Evolutionary conservation across 1,140 invertebrate genomes (phyloP), one percentile per base, ranked within the genome.

Genomic region (Cotesia typhae): DNA sequence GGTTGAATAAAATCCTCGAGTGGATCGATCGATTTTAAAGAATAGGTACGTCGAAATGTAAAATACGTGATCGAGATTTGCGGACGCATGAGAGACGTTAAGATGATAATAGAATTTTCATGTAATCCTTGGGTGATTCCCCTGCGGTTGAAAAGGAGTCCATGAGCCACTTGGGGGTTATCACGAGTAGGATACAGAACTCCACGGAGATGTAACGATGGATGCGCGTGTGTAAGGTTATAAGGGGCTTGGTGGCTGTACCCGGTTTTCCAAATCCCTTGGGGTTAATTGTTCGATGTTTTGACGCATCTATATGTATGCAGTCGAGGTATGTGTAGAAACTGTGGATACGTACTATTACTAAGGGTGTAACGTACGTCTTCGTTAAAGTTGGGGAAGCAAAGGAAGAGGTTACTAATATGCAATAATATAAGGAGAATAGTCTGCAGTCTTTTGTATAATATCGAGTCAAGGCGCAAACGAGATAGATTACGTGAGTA

Each of bases 51-150:
- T 51, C n/a, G 36, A 71, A 65, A n/a, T 9, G 47, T 41, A 17
- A 38, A 28, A 36, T 14, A 72, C 76, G 74, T 75, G 72, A 47
- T 57, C 65, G 67, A 68, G 71, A 74, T 73, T 65, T 75, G 77
- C 41, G 20, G n/a, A 41, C 41, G 10, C 37, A 63, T 63, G 75
- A 74, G 65, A 76, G 47, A 67, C 67, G 72, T 67, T 80, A 84
- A 85, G 82, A 85, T 80, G 84, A 83, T 87, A 87, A 87, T 87
- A 86, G 84, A 87, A 87, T 87, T 87, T 86, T 83, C 85, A 81
- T 87, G 85, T 87, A 87, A 86, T 85, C 84, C 84, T 81, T 79
- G 57, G 63, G 81, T 86, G 85, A 86, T 85, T 86, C 84, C 83
- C 84, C 76, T 78, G 84, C 77, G 85, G 84, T 82, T 72, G 76